Conservation (phyloP, 2,113 vertebrate species). For the Ptyas mucosa region DNA sequence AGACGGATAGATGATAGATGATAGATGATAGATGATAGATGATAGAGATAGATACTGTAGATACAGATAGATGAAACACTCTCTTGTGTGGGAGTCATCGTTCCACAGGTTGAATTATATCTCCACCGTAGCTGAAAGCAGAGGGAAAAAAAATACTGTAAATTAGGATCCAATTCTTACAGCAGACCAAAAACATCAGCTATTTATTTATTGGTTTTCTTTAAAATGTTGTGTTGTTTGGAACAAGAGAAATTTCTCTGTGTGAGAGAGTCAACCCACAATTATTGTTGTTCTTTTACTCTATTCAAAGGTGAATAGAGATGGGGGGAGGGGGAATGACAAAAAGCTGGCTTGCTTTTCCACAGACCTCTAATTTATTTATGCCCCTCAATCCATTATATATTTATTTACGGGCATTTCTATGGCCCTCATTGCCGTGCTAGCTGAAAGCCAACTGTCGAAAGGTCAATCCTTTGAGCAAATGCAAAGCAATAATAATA, state of each 20-base stretch:
- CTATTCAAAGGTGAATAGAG: background rate
- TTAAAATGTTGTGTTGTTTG: conserved; percentile 6
- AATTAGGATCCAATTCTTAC: background rate
- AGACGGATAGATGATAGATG: too few species aligned
- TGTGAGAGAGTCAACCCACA: too few species aligned
- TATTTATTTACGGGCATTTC: conserved; percentile 13
- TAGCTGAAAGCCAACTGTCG: background rate
- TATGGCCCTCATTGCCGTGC: background rate
- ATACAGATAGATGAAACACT: too few species aligned
- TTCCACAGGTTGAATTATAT: background rate
- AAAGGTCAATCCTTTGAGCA: conserved; percentile 7
- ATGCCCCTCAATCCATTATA: background rate
- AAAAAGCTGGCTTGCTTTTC: background rate
- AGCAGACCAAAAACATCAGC: background rate
- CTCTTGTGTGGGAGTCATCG: too few species aligned
- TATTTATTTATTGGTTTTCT: background rate
- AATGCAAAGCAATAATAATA: background rate
- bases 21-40: too few species aligned
- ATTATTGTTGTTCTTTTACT: background rate
- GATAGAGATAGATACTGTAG: too few species aligned
- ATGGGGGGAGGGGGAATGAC: background rate
- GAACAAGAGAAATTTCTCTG: background rate
- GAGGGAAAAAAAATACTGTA: too few species aligned
- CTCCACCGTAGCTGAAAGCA: background rate
- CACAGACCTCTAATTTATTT: background rate